These are phyloP conservation scores for Drosophila setifemur DNA, from an alignment of 1,140 invertebrate species.

Conservation along the genomic window DNA sequence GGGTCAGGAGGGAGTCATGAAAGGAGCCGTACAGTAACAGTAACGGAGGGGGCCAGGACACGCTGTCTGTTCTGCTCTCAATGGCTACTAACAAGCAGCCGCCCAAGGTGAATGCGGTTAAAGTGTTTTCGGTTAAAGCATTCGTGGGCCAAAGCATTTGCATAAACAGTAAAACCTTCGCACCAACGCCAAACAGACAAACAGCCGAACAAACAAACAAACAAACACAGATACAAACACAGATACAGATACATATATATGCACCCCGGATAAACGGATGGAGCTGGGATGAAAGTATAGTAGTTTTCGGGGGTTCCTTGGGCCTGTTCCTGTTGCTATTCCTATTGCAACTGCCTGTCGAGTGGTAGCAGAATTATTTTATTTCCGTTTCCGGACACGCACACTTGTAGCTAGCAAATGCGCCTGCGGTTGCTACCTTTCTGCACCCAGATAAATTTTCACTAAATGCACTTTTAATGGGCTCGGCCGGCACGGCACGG, in stretches of 20 bases:
- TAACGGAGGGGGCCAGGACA: conserved; percentile 4
- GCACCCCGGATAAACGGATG: conserved; percentile 1
- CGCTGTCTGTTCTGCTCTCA: conserved; percentile 56
- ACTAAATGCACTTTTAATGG: conserved; percentile 80
- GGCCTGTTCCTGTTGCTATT: conserved; percentile 32
- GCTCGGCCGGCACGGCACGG: conserved; percentile 39
- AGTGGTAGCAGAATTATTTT: conserved; percentile 68
- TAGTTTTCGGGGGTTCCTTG: too few relatives aligned
- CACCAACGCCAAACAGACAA: conserved; percentile 33
- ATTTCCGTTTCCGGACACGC: conserved; percentile 75
- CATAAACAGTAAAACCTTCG: conserved; percentile 61
- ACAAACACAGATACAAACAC: conserved; percentile 10
- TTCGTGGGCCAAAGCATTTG: conserved; percentile 65
- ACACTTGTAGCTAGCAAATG: conserved; percentile 61
- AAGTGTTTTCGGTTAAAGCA: conserved; percentile 78
- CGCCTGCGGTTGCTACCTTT: conserved; percentile 66
- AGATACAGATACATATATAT: conserved; percentile 2
- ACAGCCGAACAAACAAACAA: conserved; percentile 35
- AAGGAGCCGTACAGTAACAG: too few relatives aligned
- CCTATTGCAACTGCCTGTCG: conserved; percentile 52
- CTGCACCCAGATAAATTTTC: conserved; percentile 66
- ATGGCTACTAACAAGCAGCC: conserved; percentile 74
- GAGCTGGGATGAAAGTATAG: conserved; percentile 17
- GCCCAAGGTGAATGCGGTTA: conserved; percentile 78
- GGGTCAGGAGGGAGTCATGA: not conserved